These are phyloP conservation scores for Distichodus sexfasciatus DNA, from an alignment of 2,797 vertebrate species.

Conservation along the genomic window DNA sequence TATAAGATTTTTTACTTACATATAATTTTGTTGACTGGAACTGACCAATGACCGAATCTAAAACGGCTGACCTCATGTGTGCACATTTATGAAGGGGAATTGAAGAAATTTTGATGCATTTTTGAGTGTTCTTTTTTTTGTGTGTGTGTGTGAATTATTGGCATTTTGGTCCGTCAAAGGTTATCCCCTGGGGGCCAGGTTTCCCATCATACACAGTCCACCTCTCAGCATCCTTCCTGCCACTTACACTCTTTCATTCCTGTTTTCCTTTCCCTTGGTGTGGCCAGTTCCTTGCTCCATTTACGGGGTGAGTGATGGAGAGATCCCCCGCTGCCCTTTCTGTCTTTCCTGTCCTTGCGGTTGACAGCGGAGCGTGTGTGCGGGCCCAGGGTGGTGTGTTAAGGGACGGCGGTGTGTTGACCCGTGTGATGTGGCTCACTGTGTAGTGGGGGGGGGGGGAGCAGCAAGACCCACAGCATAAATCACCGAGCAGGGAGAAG, in stretches of 20 bases:
- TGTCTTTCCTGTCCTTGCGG: conserved; percentile 10
- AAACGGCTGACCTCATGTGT: no score
- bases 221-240: background rate
- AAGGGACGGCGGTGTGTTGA: conserved; percentile 62
- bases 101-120: no score
- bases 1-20: no score
- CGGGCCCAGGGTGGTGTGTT: conserved; percentile 35
- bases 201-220: background rate
- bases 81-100: no score
- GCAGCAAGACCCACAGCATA: conserved; percentile 11
- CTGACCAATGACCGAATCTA: no score
- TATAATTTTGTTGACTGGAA: no score
- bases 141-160: no score
- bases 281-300: conserved; percentile 26
- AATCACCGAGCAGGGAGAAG: conserved; percentile 20
- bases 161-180: no score
- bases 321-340: background rate
- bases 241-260: background rate
- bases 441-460: background rate
- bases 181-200: background rate
- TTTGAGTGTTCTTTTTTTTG: no score
- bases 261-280: conserved; percentile 5
- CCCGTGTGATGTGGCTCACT: conserved; percentile 61
- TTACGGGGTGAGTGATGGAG: conserved; percentile 34
- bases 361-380: background rate